Evolutionary conservation across 1,140 invertebrate species (phyloP).

Genomic region (Condylostylus longicornis): DNA sequence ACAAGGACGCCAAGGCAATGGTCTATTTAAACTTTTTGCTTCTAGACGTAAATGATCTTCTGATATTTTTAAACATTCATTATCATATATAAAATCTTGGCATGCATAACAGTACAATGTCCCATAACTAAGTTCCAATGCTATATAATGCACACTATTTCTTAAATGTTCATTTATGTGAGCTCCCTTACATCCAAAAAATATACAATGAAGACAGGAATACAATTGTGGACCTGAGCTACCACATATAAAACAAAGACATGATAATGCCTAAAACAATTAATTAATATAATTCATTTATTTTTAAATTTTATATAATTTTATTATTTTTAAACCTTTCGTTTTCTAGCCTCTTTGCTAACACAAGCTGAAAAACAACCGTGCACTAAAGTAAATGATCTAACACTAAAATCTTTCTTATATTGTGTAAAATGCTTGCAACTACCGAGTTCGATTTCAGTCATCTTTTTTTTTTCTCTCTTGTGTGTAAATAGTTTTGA

Average conservation of each 20-base stretch:
- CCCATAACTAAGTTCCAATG: constrained; percentile 76
- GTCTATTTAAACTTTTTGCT: constrained; percentile 50
- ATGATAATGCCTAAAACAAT: constrained; percentile 10
- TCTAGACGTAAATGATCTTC: constrained; percentile 36
- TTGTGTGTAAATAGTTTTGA: too few species aligned
- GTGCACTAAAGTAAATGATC: too few species aligned
- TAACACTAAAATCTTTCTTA: too few species aligned
- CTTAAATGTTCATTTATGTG: constrained; percentile 78
- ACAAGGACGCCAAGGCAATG: constrained; percentile 60
- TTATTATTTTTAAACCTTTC: too few species aligned
- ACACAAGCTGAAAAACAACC: too few species aligned
- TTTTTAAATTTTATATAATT: too few species aligned
- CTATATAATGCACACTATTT: constrained; percentile 63
- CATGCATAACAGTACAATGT: constrained; percentile 85
- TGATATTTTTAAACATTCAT: constrained; percentile 46
- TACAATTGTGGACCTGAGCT: constrained; percentile 60
- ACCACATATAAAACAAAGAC: constrained; percentile 45
- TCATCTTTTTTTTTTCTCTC: too few species aligned
- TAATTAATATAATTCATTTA: too few species aligned
- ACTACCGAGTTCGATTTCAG: too few species aligned
- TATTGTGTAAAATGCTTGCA: too few species aligned
- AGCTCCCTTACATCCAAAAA: constrained; percentile 70
- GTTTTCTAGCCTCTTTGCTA: too few species aligned
- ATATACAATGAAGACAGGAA: constrained; percentile 82
- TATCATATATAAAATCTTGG: constrained; percentile 82